Evolutionary conservation across 2,113 vertebrate species (phyloP), one percentile per base, ranked within the genome.

Genomic region (Spea multiplicata): DNA sequence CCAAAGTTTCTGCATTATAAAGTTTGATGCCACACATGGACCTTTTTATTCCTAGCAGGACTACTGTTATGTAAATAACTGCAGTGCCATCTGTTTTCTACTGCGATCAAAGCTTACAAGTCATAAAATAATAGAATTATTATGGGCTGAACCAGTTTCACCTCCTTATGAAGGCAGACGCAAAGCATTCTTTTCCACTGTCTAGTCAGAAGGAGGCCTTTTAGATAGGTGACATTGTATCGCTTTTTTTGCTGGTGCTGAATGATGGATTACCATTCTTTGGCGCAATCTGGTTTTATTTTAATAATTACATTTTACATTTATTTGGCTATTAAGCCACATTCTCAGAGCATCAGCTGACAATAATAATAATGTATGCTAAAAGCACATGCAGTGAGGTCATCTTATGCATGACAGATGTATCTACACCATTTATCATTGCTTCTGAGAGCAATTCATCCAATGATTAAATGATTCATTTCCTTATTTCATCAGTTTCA

Each of bases 221-320:
- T 55, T 66, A 55, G 44, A 44, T 49, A 10, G 52, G 12, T 68
- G 65, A 74, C 78, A 80, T 16, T 67, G 45, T 13, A 49, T 57
- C 14, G 44, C 44, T 47, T 9, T 16, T 46, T 52, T 53, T n/a
- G 4, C 48, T 49, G 44, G 71, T 6, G 10, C 46, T 61, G 17
- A 80, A 73, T 80, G 71, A 80, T 80, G 65, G 71, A 80, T 80
- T 80, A 80, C 74, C 52, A 49, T 47, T 9, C 64, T 62, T 10
- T 49, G 16, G 52, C 30, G 74, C 74, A n/a, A 68, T 68, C 16
- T 13, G 13, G 52, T 44, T 74, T 59, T 73, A 68, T 74, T 52
- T 7, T 71, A 79, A 79, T 79, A 44, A 55, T 13, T 57, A 66
- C 30, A 45, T 14, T 53, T 64, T 71, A 67, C 46, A 73, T 44